A percentile compares a stretch with the other conserved stretches of the same genome.
phyloP scores from a whole-genome alignment of 2,888 invertebrate species.

The Aphidoletes aphidimyza region DNA sequence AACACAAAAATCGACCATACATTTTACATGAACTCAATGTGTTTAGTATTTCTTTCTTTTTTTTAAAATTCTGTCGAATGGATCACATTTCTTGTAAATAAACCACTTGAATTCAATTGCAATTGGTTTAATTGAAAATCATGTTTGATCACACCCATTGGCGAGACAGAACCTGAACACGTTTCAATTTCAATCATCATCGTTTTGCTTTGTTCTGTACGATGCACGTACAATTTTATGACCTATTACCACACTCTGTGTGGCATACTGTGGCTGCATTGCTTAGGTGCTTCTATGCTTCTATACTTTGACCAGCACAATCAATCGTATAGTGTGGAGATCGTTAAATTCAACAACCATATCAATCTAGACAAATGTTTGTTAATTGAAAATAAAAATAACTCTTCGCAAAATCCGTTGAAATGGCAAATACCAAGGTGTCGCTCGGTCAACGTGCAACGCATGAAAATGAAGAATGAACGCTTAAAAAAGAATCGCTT shows the following conservation, averaged over 20 bases:
- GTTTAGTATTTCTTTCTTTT: not conserved
- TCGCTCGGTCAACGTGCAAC: too few relatives aligned
- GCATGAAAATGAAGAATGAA: too few relatives aligned
- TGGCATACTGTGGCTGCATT: too few relatives aligned
- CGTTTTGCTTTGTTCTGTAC: not conserved
- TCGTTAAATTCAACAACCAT: too few relatives aligned
- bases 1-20: not conserved
- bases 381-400: too few relatives aligned
- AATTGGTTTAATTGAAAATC: not conserved
- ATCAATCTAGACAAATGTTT: too few relatives aligned
- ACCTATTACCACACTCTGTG: constrained; percentile 7
- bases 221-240: not conserved
- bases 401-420: too few relatives aligned
- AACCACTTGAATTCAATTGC: not conserved
- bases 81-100: not conserved
- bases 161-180: not conserved
- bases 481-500: not conserved
- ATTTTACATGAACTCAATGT: not conserved
- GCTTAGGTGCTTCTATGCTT: too few relatives aligned
- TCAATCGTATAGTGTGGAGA: too few relatives aligned
- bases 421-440: too few relatives aligned
- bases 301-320: too few relatives aligned
- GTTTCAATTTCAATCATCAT: not conserved
- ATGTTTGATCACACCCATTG: constrained; percentile 7
- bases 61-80: not conserved